A percentile compares a stretch with the other conserved stretches of the same genome.
Conservation (phyloP, 2,797 vertebrate species). For the Pipistrellus kuhlii region DNA sequence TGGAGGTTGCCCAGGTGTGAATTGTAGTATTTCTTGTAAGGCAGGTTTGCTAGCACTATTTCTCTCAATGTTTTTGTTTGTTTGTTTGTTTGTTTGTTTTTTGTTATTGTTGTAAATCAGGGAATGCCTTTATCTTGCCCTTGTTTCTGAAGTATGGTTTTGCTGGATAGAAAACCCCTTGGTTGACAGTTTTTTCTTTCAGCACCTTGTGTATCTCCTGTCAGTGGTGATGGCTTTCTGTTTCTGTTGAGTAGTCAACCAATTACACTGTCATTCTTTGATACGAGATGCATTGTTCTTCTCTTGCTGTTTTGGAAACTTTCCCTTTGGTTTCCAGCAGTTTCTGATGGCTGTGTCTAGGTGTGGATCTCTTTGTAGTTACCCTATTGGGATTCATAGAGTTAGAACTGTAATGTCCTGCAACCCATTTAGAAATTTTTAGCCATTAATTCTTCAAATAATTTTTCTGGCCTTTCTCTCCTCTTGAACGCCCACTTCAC, state of each 20-base stretch:
- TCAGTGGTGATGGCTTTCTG: background rate
- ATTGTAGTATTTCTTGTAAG: background rate
- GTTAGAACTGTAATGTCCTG: background rate
- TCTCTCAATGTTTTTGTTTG: background rate
- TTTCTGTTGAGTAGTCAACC: background rate
- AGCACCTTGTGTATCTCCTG: background rate
- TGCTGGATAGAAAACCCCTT: background rate
- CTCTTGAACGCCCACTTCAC: background rate
- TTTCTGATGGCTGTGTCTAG: background rate
- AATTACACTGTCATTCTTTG: background rate
- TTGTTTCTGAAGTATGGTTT: background rate
- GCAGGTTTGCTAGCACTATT: background rate
- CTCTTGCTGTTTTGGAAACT: background rate
- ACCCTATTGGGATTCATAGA: background rate
- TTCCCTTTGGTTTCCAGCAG: background rate
- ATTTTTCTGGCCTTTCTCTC: background rate
- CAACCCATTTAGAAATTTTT: background rate
- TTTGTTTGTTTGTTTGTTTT: background rate
- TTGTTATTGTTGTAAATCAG: background rate
- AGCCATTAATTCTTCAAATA: background rate
- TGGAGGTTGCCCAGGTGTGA: background rate
- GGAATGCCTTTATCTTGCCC: background rate
- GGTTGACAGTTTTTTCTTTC: background rate
- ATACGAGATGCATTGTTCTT: background rate
- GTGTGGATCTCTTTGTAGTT: background rate